A percentile compares a stretch with the other conserved stretches of the same genome.
phyloP scores from a whole-genome alignment of 2,888 invertebrate species.

The Eudemis profundana region DNA sequence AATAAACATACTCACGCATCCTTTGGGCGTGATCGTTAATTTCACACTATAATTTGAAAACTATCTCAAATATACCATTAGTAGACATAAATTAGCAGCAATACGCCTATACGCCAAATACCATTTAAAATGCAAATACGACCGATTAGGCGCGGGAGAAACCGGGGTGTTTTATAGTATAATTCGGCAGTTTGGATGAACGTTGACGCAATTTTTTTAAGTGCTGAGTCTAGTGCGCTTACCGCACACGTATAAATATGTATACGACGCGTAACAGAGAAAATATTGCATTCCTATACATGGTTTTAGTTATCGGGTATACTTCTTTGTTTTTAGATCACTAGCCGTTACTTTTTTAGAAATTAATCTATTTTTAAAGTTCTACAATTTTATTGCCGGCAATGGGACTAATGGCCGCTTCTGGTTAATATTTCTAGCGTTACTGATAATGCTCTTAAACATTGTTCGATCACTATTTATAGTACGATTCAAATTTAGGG shows the following conservation, averaged over 20 bases:
- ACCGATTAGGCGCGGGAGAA: slow-evolving; percentile 34
- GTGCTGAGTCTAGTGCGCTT: slow-evolving; percentile 35
- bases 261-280: slow-evolving; percentile 51
- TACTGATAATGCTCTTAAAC: too few species aligned
- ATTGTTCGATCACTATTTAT: too few species aligned
- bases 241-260: slow-evolving; percentile 61
- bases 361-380: too few species aligned
- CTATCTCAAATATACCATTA: slow-evolving; percentile 5
- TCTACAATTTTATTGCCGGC: too few species aligned
- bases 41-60: slow-evolving; percentile 16
- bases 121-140: slow-evolving; percentile 32
- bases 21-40: too few species aligned
- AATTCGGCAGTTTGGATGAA: slow-evolving; percentile 32
- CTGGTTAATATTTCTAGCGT: too few species aligned
- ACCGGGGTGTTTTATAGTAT: slow-evolving; percentile 32
- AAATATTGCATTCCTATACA: slow-evolving; percentile 33
- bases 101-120: slow-evolving; percentile 11
- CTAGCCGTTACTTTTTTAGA: background rate
- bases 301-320: too few species aligned
- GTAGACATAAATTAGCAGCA: slow-evolving; percentile 2
- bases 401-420: too few species aligned
- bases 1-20: too few species aligned
- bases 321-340: slow-evolving; percentile 22
- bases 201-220: slow-evolving; percentile 38
- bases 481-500: too few species aligned